Conservation (phyloP, 2,888 invertebrate species). For the Carcina quercana region DNA sequence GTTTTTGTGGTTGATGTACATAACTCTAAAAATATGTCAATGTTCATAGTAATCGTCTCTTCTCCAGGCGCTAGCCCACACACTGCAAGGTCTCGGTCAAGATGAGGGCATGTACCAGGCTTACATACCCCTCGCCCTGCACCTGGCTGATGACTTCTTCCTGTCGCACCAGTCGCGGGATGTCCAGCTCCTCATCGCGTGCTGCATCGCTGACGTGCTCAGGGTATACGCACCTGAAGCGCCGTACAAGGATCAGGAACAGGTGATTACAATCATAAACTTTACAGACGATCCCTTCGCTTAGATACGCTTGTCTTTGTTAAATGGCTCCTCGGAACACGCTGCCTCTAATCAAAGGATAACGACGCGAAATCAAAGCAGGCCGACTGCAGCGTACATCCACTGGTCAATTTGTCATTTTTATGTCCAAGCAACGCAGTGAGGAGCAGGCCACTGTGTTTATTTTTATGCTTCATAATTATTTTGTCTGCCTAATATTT, state of each 20-base stretch:
- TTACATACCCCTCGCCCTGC: constrained; percentile 92
- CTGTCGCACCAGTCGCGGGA: constrained; percentile 92
- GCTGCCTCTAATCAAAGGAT: too few relatives aligned
- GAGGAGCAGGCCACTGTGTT: too few relatives aligned
- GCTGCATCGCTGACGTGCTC: constrained; percentile 97
- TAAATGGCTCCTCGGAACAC: too few relatives aligned
- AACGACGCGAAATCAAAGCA: too few relatives aligned
- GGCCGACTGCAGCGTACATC: too few relatives aligned
- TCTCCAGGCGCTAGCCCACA: constrained; percentile 88
- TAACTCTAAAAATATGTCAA: background rate
- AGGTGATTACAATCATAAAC: constrained; percentile 73
- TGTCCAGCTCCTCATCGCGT: constrained; percentile 95
- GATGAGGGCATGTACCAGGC: constrained; percentile 96
- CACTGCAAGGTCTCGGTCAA: constrained; percentile 96
- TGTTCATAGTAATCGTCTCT: too few relatives aligned
- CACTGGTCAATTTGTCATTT: too few relatives aligned
- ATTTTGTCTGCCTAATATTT: too few relatives aligned
- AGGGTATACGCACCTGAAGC: constrained; percentile 98
- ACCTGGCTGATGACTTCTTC: constrained; percentile 95
- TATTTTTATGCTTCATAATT: too few relatives aligned
- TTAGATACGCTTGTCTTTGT: background rate
- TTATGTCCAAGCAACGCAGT: too few relatives aligned
- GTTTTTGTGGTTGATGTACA: too few relatives aligned
- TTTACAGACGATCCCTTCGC: background rate
- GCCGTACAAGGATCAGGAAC: constrained; percentile 96